phyloP scores from a whole-genome alignment of 2,888 invertebrate species.

The Rhamphomyia laevipes region DNA sequence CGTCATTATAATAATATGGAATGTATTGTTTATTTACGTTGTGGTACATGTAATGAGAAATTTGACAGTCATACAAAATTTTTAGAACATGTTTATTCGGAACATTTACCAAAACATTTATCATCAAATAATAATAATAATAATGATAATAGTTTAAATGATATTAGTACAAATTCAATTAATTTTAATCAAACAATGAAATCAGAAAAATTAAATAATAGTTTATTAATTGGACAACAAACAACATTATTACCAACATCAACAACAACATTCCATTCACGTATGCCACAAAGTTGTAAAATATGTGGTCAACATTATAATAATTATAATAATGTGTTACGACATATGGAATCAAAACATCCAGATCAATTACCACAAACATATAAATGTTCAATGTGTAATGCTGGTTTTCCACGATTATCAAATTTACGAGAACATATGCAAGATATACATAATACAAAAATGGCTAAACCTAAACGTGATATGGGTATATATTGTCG shows the following conservation, averaged over 20 bases:
- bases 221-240: not conserved
- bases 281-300: conserved; percentile 36
- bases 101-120: conserved; percentile 22
- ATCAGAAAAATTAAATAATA: not conserved
- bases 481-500: conserved; percentile 5
- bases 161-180: not conserved
- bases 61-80: conserved; percentile 35
- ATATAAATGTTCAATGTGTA: conserved; percentile 35
- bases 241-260: not conserved
- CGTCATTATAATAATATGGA: conserved; percentile 38
- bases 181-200: not conserved
- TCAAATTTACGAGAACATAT: conserved; percentile 37
- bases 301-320: conserved; percentile 38
- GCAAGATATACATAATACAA: conserved; percentile 31
- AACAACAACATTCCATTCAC: conserved; percentile 16
- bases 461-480: conserved; percentile 11
- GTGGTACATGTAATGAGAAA: conserved; percentile 36
- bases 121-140: too few relatives aligned
- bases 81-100: conserved; percentile 36
- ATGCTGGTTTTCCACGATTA: conserved; percentile 34
- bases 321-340: conserved; percentile 37
- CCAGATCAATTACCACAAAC: conserved; percentile 37
- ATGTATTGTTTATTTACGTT: conserved; percentile 34
- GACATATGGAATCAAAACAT: conserved; percentile 39
- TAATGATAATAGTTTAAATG: not conserved